phyloP scores from a whole-genome alignment of 2,797 vertebrate genomes.

The Onychomys leucogaster region DNA sequence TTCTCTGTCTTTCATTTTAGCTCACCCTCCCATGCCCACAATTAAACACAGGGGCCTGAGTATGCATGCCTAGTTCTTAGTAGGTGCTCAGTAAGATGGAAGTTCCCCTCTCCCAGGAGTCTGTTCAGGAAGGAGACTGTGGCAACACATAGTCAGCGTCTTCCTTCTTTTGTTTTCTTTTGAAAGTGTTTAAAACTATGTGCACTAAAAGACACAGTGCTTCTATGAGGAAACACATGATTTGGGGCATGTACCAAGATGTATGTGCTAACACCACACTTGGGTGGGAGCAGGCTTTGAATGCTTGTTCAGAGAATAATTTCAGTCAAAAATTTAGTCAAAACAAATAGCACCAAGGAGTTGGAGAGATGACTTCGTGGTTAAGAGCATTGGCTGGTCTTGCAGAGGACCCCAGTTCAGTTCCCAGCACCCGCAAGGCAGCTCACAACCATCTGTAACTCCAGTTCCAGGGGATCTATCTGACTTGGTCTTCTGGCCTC shows the following conservation, averaged over 20 bases:
- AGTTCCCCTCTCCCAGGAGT: rapidly evolving
- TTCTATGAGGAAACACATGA: background rate
- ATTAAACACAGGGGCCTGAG: background rate
- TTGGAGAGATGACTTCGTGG: background rate
- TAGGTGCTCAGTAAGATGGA: background rate
- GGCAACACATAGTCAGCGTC: background rate
- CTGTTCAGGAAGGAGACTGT: background rate
- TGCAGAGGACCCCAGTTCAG: background rate
- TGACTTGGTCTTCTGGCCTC: background rate
- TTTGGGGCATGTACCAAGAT: background rate
- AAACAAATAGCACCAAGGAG: background rate
- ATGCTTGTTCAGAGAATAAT: background rate
- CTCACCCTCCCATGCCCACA: rapidly evolving
- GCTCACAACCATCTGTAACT: background rate
- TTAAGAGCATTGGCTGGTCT: background rate
- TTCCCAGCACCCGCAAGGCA: background rate
- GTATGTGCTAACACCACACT: background rate
- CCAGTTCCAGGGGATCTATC: background rate
- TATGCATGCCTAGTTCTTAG: background rate
- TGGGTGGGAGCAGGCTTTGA: background rate
- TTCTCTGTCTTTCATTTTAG: background rate
- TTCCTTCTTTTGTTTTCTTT: background rate
- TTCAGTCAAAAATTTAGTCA: background rate
- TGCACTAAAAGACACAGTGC: background rate
- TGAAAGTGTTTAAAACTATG: background rate